Evolutionary conservation across 2,888 invertebrate genomes (phyloP).

Genomic region (Agapostemon virescens): DNA sequence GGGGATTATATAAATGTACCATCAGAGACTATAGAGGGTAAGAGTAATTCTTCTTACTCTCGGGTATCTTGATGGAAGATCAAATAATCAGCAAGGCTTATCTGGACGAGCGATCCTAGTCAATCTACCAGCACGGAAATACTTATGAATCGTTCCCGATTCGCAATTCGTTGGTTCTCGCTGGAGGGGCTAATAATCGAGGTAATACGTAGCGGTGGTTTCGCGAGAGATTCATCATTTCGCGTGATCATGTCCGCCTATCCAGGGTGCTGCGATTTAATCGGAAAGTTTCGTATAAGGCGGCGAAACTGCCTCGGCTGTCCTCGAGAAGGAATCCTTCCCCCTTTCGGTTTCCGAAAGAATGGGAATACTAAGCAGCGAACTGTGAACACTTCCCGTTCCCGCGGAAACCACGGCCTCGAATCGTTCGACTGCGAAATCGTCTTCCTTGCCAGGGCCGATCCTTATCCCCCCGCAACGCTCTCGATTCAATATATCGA

Average conservation of each 20-base stretch:
- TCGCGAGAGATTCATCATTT: neutral
- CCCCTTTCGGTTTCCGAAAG: conserved; percentile 14
- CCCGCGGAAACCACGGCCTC: conserved; percentile 62
- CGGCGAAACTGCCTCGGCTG: neutral
- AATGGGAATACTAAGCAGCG: conserved; percentile 52
- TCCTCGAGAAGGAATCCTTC: neutral
- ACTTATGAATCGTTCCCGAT: neutral
- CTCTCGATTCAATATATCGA: conserved; percentile 5
- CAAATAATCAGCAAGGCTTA: conserved; percentile 1
- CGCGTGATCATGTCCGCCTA: conserved; percentile 1
- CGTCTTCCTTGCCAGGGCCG: conserved; percentile 45
- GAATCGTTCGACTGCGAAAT: conserved; percentile 72
- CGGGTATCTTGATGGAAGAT: neutral
- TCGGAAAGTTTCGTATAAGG: conserved; percentile 32
- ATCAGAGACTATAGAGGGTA: neutral
- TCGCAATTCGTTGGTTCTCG: neutral
- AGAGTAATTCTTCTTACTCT: neutral
- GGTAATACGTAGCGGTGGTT: neutral
- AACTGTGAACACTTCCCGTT: conserved; percentile 69
- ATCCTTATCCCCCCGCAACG: neutral
- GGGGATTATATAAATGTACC: too few relatives aligned
- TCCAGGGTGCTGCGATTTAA: conserved; percentile 20
- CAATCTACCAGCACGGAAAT: conserved; percentile 1
- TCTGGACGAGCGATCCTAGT: neutral
- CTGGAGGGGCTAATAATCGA: conserved; percentile 13